Percentiles rank a stretch among this genome's conserved stretches.
These are phyloP conservation scores for Halichoerus grypus DNA, from an alignment of 2,113 vertebrate genomes.

Conservation along the genomic window DNA sequence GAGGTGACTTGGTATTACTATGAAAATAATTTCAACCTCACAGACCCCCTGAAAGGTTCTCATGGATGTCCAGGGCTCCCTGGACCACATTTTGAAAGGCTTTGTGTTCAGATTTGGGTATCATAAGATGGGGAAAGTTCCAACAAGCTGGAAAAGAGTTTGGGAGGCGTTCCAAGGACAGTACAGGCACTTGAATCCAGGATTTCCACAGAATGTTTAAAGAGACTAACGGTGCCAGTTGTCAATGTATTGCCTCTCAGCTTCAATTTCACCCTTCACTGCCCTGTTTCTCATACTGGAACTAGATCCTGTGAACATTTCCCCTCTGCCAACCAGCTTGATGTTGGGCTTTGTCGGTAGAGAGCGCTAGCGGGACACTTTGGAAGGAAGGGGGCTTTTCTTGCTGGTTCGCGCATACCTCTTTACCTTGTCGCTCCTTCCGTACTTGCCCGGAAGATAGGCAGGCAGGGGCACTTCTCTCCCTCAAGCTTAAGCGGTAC, in stretches of 20 bases:
- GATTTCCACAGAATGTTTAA: neutral
- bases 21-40: neutral
- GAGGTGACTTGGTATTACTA: neutral
- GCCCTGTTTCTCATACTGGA: neutral
- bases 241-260: neutral
- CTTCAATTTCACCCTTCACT: neutral
- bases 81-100: neutral
- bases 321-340: neutral
- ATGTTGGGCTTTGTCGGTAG: neutral
- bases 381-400: neutral
- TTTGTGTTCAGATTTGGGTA: neutral
- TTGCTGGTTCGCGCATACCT: neutral
- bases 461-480: neutral
- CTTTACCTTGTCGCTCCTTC: neutral
- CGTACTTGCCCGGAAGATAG: neutral
- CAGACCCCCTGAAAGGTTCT: neutral
- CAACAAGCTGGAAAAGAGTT: no score
- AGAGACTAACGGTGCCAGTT: neutral
- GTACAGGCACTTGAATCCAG: neutral
- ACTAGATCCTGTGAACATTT: neutral
- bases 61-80: neutral
- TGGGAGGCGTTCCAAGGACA: accelerated
- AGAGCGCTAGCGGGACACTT: neutral
- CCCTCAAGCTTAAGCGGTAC: neutral
- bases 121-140: neutral